Base-by-base conservation (phyloP, 2,888 invertebrate species). In the Euphydryas editha region DNA sequence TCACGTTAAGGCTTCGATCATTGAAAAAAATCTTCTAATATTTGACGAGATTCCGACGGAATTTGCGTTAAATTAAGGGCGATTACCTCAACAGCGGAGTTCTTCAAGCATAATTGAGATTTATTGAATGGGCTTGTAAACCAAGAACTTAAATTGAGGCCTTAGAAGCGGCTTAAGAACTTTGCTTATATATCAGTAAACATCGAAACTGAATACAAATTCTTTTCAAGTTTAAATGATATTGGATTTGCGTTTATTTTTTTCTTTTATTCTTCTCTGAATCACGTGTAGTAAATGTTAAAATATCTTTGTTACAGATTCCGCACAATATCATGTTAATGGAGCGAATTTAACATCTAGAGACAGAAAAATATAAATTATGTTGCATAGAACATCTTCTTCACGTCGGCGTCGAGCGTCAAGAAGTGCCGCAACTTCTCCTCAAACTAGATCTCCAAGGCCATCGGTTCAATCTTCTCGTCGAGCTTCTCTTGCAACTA, bases 341-440 rank as follows among this genome's bases (percentile, higher is more conserved):
- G 36, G 15, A 54, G 17, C 15, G 11, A 18, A 51, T 51, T 51
- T 54, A 54, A 17, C 17, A 18, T 36, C 15, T 54, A 4, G 17
- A 36, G 17, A 2, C 30, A 10, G 4, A 36, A 36, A 5, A 2
- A 1, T 17, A 54, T 3, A 17, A 30, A 54, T 73, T 71, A 96
- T 96, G 95, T 84, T 96, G 75, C 94, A 95, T 76, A 93, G 95
- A 78, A 89, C 89, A 5, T 94, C 95, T 37, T 96, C 96, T 44
- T 94, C 94, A 65, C 92, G 95, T 62, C 93, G 95, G 71, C 94
- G 95, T 18, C 93, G 95, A 62, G 94, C 95, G 65, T 95, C 95
- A 11, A 91, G 95, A 67, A 95, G 95, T 75, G 94, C 95, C 17
- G 94, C 95, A 44, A 94, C 94, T 6, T 95, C 95, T 1, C 95